Evolutionary conservation across 2,797 vertebrate species (phyloP).

Genomic region (Coracias cyanogaster): DNA sequence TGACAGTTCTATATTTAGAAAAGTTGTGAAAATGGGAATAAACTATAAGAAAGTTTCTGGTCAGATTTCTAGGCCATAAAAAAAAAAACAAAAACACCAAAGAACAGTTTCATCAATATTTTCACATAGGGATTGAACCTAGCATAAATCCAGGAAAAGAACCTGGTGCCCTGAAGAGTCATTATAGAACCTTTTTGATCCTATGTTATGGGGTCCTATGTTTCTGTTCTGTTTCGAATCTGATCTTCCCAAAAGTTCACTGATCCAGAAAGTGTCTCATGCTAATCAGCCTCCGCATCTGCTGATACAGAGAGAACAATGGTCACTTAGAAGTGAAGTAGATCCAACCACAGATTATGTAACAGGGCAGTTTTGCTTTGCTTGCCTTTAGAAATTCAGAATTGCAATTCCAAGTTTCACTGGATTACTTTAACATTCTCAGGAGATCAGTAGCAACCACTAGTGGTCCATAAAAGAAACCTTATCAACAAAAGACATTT

Average conservation of each 20-base stretch:
- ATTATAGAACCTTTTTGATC: too few species aligned
- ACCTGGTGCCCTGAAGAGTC: background rate
- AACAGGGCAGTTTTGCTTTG: background rate
- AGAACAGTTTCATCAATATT: background rate
- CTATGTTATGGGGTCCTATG: accelerated
- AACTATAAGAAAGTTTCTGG: background rate
- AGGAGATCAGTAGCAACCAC: background rate
- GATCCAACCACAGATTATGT: background rate
- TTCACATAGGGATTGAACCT: background rate
- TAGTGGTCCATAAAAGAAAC: background rate
- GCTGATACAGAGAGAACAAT: background rate
- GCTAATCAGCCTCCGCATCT: background rate
- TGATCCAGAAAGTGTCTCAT: background rate
- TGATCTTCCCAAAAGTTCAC: background rate
- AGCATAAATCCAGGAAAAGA: background rate
- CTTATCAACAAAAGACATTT: background rate
- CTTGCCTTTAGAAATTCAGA: background rate
- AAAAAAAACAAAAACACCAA: background rate
- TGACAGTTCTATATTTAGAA: background rate
- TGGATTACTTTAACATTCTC: background rate
- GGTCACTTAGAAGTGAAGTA: background rate
- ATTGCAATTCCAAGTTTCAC: background rate
- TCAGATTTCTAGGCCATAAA: background rate
- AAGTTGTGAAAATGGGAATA: background rate
- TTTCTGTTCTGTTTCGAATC: background rate